Percentiles rank a stretch among this genome's conserved stretches.
These are phyloP conservation scores for Parambassis ranga DNA, from an alignment of 2,797 vertebrate species.

Conservation along the genomic window DNA sequence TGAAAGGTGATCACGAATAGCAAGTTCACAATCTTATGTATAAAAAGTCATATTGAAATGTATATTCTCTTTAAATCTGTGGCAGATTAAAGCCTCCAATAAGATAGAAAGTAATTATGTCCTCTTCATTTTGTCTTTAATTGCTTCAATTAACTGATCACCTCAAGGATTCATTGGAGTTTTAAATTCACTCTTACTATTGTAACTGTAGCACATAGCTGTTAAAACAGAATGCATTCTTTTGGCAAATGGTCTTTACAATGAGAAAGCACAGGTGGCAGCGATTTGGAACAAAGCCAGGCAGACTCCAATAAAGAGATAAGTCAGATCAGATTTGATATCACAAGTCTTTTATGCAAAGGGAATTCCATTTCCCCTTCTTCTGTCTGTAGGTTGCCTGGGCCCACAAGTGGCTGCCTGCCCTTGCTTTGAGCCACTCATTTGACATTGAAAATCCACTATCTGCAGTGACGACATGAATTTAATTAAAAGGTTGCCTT, in stretches of 20 bases:
- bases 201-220: background rate
- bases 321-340: slow-evolving; percentile 59
- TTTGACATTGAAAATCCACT: slow-evolving; percentile 68
- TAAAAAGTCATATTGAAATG: background rate
- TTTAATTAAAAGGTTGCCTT: slow-evolving; percentile 50
- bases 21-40: background rate
- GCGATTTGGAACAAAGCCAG: slow-evolving; percentile 45
- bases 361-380: slow-evolving; percentile 55
- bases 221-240: slow-evolving; percentile 24
- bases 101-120: slow-evolving; percentile 4
- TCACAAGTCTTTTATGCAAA: slow-evolving; percentile 49
- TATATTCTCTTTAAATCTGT: background rate
- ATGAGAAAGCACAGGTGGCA: slow-evolving; percentile 44
- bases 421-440: slow-evolving; percentile 54
- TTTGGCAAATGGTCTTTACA: slow-evolving; percentile 27
- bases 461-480: slow-evolving; percentile 41
- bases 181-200: background rate
- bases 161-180: slow-evolving; percentile 8
- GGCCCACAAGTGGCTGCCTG: slow-evolving; percentile 41
- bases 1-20: slow-evolving; percentile 5
- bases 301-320: slow-evolving; percentile 55
- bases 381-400: slow-evolving; percentile 36
- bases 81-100: slow-evolving; percentile 9
- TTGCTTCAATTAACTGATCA: background rate
- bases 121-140: background rate